Percentiles rank a stretch among this genome's conserved stretches.
phyloP scores from a whole-genome alignment of 2,888 invertebrate genomes.

The Corbicula japonica region DNA sequence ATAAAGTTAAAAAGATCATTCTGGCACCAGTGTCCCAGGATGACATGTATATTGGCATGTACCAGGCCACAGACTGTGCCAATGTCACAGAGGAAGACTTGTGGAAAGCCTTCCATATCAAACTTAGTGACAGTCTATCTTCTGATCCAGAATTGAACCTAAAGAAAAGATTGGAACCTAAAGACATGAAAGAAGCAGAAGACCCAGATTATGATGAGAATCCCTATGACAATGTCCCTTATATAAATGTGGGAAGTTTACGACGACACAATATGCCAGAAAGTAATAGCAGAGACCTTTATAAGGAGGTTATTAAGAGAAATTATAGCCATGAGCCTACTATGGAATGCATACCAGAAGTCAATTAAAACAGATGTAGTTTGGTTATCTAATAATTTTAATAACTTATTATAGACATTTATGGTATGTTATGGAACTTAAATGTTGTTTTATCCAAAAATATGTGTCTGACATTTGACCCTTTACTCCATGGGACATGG shows the following conservation, averaged over 20 bases:
- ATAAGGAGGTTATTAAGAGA: slow-evolving; percentile 56
- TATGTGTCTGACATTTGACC: no score
- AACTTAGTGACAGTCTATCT: slow-evolving; percentile 48
- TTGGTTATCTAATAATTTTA: no score
- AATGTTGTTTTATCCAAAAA: no score
- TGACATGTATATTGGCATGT: slow-evolving; percentile 57
- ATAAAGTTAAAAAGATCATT: slow-evolving; percentile 53
- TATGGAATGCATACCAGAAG: slow-evolving; percentile 59
- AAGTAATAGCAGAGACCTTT: slow-evolving; percentile 34
- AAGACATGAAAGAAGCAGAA: slow-evolving; percentile 34
- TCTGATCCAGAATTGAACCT: slow-evolving; percentile 27
- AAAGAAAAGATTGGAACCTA: slow-evolving; percentile 19
- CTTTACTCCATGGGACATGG: no score
- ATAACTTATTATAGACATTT: no score
- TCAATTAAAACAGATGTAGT: no score
- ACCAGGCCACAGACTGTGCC: slow-evolving; percentile 60
- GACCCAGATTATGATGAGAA: slow-evolving; percentile 68
- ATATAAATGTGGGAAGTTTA: slow-evolving; percentile 63
- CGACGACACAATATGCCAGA: slow-evolving; percentile 59
- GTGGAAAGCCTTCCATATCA: slow-evolving; percentile 70
- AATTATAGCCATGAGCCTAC: slow-evolving; percentile 54
- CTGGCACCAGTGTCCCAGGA: slow-evolving; percentile 45
- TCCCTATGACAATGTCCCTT: slow-evolving; percentile 65
- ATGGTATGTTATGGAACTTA: no score
- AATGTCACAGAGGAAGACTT: slow-evolving; percentile 72